Evolutionary conservation across 2,888 invertebrate genomes (phyloP), one percentile per base, ranked within the genome.

Genomic region (Drosophila bunnanda): DNA sequence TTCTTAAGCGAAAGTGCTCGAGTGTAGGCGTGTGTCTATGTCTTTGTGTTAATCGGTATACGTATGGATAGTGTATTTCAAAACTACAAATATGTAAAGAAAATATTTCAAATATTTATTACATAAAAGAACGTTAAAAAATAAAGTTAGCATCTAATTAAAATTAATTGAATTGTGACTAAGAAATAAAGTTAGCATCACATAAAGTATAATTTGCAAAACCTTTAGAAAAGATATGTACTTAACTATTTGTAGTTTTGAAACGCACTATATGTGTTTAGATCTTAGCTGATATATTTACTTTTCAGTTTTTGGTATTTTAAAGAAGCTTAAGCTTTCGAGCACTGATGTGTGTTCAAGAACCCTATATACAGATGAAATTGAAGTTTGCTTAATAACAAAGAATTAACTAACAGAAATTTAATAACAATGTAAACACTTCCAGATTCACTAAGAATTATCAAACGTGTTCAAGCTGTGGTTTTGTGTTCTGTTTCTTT

Each of bases 11-110:
- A 66, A 58, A 34, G 46, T 75, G 56, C 69, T 22, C 52, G 34
- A 43, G 39, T 46, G 46, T 41, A 17, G 34, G 2, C 25, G 41
- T 52, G 36, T 44, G 15, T 59, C 43, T 38, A 54, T 70, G 60
- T 62, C 53, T 79, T 60, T 80, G 36, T 54, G 69, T 73, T 54
- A 73, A 52, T 74, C 56, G 58, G 67, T 78, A 78, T 74, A 68
- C 48, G 32, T 67, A 70, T 60, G 58, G 60, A 70, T 38, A 60
- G 39, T 66, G 66, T 55, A 39, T 55, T 67, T 66, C 39, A 55
- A 34, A 9, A 28, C 36, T 20, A 48, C 22, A 34, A 48, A 57
- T 9, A 7, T 7, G 4, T 12, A 43, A 20, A 44, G 3, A 8
- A 9, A 20, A 28, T 5, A 6, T 13, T 13, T 30, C 2, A 6